Conservation (phyloP, 2,113 vertebrate species). For the Octodon degus region DNA sequence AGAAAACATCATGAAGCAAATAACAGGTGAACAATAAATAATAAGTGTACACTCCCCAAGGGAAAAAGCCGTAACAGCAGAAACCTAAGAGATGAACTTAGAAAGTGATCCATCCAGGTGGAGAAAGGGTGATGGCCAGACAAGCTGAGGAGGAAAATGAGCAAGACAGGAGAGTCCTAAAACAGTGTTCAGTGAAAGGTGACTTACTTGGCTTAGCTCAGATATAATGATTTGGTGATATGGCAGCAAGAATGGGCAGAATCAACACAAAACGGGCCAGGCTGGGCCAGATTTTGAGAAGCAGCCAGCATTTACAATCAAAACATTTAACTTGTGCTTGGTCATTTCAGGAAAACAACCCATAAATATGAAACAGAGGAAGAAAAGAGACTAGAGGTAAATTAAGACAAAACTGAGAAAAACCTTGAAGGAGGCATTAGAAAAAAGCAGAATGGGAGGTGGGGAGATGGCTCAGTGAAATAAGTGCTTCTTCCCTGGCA, state of each 20-base stretch:
- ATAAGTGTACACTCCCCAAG: background rate
- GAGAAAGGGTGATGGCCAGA: background rate
- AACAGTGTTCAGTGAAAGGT: background rate
- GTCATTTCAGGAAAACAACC: background rate
- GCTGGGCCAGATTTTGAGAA: background rate
- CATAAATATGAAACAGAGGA: background rate
- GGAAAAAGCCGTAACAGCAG: background rate
- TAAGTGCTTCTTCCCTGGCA: no score
- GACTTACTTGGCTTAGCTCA: background rate
- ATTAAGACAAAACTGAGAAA: conserved; percentile 6
- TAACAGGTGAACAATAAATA: background rate
- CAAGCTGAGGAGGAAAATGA: background rate
- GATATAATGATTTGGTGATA: background rate
- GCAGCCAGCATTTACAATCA: background rate
- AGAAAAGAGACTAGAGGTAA: background rate
- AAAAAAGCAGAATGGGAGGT: background rate
- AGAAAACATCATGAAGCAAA: background rate
- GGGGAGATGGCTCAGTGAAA: no score
- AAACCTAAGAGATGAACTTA: background rate
- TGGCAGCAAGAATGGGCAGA: background rate
- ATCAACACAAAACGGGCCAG: background rate
- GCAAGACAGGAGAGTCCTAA: background rate
- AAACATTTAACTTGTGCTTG: background rate
- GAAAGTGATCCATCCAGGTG: background rate
- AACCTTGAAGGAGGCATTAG: background rate